phyloP scores from a whole-genome alignment of 1,140 invertebrate species.

The Homalodisca vitripennis region DNA sequence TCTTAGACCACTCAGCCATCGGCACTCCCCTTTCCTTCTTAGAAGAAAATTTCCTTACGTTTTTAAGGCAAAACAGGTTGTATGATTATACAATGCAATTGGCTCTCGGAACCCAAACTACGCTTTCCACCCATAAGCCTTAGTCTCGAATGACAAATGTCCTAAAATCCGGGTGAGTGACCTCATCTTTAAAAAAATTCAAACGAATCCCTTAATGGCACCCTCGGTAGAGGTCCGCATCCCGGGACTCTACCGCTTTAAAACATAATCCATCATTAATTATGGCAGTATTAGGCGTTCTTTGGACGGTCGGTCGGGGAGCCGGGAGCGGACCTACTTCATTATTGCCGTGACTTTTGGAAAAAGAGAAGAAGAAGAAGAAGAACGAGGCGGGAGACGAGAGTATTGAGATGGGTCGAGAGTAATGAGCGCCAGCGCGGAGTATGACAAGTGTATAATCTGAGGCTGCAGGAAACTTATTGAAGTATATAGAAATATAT shows the following conservation, averaged over 20 bases:
- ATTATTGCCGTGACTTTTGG: constrained; percentile 34
- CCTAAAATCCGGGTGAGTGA: constrained; percentile 1
- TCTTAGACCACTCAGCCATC: too few species aligned
- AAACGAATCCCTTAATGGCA: neutral
- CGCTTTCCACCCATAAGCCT: too few species aligned
- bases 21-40: too few species aligned
- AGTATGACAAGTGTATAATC: constrained; percentile 37
- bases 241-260: constrained; percentile 14
- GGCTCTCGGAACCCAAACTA: too few species aligned
- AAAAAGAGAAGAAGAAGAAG: constrained; percentile 32
- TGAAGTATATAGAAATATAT: constrained; percentile 36
- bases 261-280: constrained; percentile 35
- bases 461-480: constrained; percentile 31
- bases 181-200: constrained; percentile 8
- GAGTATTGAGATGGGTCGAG: constrained; percentile 32
- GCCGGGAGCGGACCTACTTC: constrained; percentile 20
- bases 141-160: constrained; percentile 10
- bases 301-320: neutral
- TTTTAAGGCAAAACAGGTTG: too few species aligned
- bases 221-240: neutral
- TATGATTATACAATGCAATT: too few species aligned
- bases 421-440: constrained; percentile 30
- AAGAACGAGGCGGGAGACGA: constrained; percentile 3
- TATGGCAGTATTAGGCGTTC: constrained; percentile 21
- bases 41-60: too few species aligned